Evolutionary conservation across 2,113 vertebrate genomes (phyloP), one percentile per base, ranked within the genome.

Genomic region (Carassius auratus): DNA sequence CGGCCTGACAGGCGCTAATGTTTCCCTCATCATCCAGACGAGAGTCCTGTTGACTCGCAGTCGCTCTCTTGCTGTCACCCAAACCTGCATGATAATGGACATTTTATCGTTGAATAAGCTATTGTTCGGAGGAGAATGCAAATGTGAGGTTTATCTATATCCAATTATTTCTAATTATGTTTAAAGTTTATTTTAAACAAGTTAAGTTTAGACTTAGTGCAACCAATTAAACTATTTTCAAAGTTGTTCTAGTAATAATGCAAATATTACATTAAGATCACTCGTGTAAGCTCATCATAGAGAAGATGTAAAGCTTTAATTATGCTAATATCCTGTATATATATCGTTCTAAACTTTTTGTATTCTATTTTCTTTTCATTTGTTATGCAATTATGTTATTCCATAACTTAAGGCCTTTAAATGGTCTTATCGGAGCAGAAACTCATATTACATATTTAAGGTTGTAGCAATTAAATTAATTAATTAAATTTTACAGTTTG

Each of bases 1-100:
- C 8, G 93, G 88, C 93, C 94, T 95, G 96, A 96, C 95, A 96
- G 94, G 91, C 88, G 92, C 92, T 93, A 91, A 94, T 0, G 85
- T 93, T 95, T 95, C 95, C 92, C 92, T 95, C 95, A 95, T 95
- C 91, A 92, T 91, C 92, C 93, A 92, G 86, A 92, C 88, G 92
- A 93, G 92, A 96, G 94, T 96, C 94, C 95, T 90, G 89, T 88
- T 93, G 89, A 93, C 93, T 93, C 94, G 87, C 89, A 94, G 88
- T 91, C 95, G 94, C 38, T 96, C 95, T 96, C 95, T 94, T 93
- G 95, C 94, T 93, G 95, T 97, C 96, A 96, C 94, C 94, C 90
- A 92, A 93, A 93, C 92, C 93, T 97, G 95, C 95, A 95, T 95
- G 96, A 96, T 96, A 96, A 62, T 62, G 36, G 36, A 23, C 55